These are phyloP conservation scores for Periophthalmus magnuspinnatus DNA, from an alignment of 2,797 vertebrate genomes.

Conservation along the genomic window DNA sequence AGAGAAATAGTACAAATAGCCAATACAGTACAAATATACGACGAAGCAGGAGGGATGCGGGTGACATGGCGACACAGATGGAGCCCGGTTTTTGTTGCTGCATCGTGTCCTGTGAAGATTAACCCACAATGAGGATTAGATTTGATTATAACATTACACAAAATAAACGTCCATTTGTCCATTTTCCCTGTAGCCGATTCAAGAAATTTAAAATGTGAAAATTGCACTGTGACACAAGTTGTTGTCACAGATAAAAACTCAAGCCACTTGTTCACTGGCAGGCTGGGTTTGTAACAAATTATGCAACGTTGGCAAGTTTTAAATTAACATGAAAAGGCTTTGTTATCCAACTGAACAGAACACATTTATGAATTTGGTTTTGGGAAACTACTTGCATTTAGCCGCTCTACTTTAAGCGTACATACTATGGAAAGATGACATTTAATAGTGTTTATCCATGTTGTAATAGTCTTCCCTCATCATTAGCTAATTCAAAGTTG, in stretches of 20 bases:
- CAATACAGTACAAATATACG: neutral
- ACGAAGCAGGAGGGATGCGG: neutral
- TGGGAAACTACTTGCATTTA: neutral
- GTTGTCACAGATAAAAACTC: conserved; percentile 1
- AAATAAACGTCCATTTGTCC: neutral
- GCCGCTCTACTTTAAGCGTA: neutral
- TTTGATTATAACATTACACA: neutral
- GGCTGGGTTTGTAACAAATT: neutral
- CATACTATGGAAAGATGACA: too few relatives aligned
- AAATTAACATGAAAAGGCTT: conserved; percentile 3
- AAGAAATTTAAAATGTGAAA: conserved; percentile 14
- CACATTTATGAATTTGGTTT: neutral
- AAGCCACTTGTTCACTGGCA: neutral
- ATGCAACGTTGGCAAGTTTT: conserved; percentile 8
- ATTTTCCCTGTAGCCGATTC: conserved; percentile 2
- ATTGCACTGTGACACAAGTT: conserved; percentile 8
- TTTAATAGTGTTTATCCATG: too few relatives aligned
- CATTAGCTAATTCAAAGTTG: too few relatives aligned
- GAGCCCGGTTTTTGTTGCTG: neutral
- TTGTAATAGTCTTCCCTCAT: too few relatives aligned
- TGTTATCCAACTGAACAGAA: conserved; percentile 2
- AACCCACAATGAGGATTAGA: neutral
- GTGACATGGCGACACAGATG: neutral
- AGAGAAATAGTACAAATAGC: conserved; percentile 4
- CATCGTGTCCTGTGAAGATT: neutral